Conservation (phyloP, 2,888 invertebrate species). For the Cyclophora punctaria region DNA sequence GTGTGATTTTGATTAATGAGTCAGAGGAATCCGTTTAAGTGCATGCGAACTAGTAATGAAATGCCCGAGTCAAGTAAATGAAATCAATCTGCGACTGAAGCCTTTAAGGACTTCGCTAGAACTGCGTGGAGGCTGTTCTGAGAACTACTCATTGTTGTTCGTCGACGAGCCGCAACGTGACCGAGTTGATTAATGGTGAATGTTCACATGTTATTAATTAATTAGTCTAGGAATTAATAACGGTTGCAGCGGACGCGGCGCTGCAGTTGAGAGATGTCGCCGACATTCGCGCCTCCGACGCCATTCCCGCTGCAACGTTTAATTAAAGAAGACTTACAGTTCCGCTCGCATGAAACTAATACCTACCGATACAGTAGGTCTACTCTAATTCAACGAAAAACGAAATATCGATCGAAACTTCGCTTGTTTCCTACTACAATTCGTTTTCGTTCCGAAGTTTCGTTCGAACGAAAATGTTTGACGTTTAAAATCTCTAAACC, state of each 20-base stretch:
- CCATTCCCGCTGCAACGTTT: conserved; percentile 45
- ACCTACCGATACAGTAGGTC: conserved; percentile 20
- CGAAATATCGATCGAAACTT: too few relatives aligned
- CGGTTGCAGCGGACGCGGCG: conserved; percentile 60
- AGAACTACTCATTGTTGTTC: conserved; percentile 16
- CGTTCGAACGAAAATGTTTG: too few relatives aligned
- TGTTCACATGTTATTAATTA: conserved; percentile 61
- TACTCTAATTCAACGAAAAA: too few relatives aligned
- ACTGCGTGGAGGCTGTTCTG: conserved; percentile 7
- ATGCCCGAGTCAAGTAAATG: conserved; percentile 22
- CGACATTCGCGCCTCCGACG: conserved; percentile 29
- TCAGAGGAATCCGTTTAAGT: conserved; percentile 8
- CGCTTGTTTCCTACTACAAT: too few relatives aligned
- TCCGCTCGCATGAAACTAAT: conserved; percentile 24
- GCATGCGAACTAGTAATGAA: conserved; percentile 21
- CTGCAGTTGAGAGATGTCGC: conserved; percentile 34
- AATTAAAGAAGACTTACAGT: conserved; percentile 61
- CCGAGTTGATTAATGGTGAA: conserved; percentile 53
- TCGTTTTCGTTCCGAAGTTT: too few relatives aligned
- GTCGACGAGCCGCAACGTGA: conserved; percentile 28
- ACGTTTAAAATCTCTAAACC: too few relatives aligned
- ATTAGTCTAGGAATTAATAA: conserved; percentile 65
- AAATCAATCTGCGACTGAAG: conserved; percentile 26
- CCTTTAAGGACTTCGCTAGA: conserved; percentile 20
- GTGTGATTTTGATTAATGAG: neutral